These are phyloP conservation scores for Patiria pectinifera DNA, from an alignment of 53 echinoderm and acorn worm species.

Conservation along the genomic window DNA sequence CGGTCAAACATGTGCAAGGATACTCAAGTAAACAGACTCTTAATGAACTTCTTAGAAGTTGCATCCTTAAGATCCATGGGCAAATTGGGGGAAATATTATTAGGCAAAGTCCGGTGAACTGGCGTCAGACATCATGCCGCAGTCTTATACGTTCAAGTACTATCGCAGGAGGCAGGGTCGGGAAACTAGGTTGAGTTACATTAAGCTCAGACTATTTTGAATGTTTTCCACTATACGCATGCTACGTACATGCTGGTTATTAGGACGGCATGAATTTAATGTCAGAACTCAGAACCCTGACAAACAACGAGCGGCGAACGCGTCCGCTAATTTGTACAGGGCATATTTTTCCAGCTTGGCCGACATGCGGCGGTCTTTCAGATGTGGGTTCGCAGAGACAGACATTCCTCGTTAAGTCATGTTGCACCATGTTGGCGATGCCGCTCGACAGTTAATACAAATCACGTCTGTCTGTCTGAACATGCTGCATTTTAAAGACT, in stretches of 20 bases:
- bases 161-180: not conserved
- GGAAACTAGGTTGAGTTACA: not conserved
- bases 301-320: not conserved
- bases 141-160: not conserved
- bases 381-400: not conserved
- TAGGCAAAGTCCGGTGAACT: not conserved
- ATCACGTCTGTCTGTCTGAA: not conserved
- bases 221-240: not conserved
- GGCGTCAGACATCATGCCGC: not conserved
- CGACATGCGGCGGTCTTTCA: slow-evolving; percentile 7
- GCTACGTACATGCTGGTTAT: not conserved
- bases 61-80: not conserved
- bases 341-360: slow-evolving; percentile 21
- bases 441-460: not conserved
- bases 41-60: not conserved
- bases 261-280: not conserved
- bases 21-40: too few species aligned
- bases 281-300: not conserved
- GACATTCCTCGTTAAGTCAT: not conserved
- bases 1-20: too few species aligned
- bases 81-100: not conserved
- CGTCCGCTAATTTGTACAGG: not conserved
- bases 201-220: not conserved
- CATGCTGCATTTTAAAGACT: not conserved
- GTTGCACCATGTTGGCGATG: not conserved